Percentiles rank a stretch among this genome's conserved stretches.
Evolutionary conservation across 30 jellyfish, hydroid and myxozoan genomes (phyloP).

Genomic region (Aurelia aurita complex sp. Pacific): DNA sequence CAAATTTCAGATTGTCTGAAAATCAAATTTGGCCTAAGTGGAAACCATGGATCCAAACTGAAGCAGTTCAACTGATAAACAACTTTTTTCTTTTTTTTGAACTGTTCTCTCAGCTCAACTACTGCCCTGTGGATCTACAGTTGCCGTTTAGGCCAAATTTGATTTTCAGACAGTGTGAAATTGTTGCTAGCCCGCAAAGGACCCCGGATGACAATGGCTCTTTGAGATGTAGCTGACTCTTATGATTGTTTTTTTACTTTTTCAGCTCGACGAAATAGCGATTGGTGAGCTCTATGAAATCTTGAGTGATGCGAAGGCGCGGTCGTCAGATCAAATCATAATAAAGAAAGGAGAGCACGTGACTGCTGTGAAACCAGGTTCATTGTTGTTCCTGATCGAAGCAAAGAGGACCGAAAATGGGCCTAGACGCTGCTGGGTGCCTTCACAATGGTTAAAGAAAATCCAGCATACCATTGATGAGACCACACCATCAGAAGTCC

Average conservation of each 20-base stretch:
- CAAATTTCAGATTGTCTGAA: no score
- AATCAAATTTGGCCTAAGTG: no score
- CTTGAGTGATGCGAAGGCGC: constrained; percentile 52
- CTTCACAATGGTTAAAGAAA: constrained; percentile 70
- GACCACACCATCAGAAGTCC: neutral
- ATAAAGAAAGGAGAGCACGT: constrained; percentile 82
- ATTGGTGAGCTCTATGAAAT: constrained; percentile 73
- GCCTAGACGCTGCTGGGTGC: constrained; percentile 93
- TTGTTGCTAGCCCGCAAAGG: no score
- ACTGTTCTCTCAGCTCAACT: no score
- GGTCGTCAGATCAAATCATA: constrained; percentile 49
- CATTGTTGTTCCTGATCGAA: constrained; percentile 79
- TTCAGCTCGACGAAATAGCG: constrained; percentile 25
- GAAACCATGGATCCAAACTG: no score
- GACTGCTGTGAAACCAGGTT: constrained; percentile 72
- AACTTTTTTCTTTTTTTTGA: no score
- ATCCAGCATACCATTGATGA: constrained; percentile 22
- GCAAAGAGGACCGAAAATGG: constrained; percentile 61
- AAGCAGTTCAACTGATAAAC: no score
- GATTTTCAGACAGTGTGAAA: no score
- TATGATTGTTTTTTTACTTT: no score
- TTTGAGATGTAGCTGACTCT: neutral
- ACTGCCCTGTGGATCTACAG: no score
- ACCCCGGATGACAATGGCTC: no score
- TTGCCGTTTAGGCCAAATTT: no score